Conservation (phyloP, 1,140 invertebrate genomes). For the Neodiprion lecontei region DNA sequence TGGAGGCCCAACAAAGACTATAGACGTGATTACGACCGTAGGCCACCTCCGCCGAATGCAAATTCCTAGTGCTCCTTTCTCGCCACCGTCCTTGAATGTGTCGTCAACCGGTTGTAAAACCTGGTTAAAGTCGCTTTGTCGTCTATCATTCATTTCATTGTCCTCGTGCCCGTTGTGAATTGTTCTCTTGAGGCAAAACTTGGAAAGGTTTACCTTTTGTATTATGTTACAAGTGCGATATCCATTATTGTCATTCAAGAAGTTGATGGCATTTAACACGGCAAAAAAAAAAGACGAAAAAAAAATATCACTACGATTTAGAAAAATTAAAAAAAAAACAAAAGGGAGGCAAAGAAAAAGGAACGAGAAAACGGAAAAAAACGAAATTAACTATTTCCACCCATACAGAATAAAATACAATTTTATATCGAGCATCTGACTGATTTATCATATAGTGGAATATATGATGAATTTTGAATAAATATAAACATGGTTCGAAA, state of each 20-base stretch:
- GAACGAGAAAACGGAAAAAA: background rate
- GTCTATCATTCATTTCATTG: background rate
- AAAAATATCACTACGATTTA: background rate
- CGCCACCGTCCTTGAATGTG: slow-evolving; percentile 47
- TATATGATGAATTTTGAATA: too few species aligned
- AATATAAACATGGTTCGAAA: too few species aligned
- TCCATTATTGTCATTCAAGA: background rate
- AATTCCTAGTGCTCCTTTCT: slow-evolving; percentile 57
- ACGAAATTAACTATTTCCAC: too few species aligned
- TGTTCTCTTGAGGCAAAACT: slow-evolving; percentile 15
- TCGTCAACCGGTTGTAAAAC: slow-evolving; percentile 42
- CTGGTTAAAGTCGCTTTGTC: background rate
- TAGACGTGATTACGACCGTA: slow-evolving; percentile 64
- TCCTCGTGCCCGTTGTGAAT: slow-evolving; percentile 6
- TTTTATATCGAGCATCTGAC: too few species aligned
- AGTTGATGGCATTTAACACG: slow-evolving; percentile 38
- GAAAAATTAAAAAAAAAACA: background rate
- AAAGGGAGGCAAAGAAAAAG: background rate
- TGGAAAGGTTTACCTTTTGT: background rate
- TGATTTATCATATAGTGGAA: too few species aligned
- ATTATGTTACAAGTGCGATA: background rate
- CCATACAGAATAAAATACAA: too few species aligned
- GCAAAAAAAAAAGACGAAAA: slow-evolving; percentile 30
- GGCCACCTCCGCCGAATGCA: slow-evolving; percentile 57
- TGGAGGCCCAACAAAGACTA: slow-evolving; percentile 62